phyloP scores from a whole-genome alignment of 2,113 vertebrate species.

The Upupa epops region DNA sequence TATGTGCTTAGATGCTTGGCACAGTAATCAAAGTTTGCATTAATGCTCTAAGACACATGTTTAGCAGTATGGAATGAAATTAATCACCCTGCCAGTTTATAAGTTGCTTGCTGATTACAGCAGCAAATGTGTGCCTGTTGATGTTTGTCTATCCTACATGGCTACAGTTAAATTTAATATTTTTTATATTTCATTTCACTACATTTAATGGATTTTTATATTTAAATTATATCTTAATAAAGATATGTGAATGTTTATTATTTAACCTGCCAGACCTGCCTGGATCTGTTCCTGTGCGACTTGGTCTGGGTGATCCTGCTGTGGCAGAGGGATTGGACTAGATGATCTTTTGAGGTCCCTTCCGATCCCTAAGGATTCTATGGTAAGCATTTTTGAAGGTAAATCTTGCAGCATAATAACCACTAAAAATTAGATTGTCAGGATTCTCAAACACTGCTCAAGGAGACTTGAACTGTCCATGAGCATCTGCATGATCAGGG shows the following conservation, averaged over 20 bases:
- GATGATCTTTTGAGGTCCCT: too few relatives aligned
- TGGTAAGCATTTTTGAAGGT: too few relatives aligned
- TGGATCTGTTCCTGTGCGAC: too few relatives aligned
- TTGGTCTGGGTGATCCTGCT: too few relatives aligned
- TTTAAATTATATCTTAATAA: neutral
- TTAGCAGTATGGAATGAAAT: neutral
- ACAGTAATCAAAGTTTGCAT: neutral
- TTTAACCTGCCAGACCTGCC: too few relatives aligned
- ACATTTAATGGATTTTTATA: too few relatives aligned
- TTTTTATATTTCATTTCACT: neutral
- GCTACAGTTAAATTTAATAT: neutral
- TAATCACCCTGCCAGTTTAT: neutral
- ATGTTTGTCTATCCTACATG: neutral
- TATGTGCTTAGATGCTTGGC: neutral
- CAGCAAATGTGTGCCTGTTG: neutral
- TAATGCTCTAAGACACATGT: neutral
- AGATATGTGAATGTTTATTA: rapidly evolving
- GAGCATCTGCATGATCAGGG: neutral
- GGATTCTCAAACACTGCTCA: neutral
- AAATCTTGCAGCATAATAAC: neutral
- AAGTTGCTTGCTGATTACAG: neutral
- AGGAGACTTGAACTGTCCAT: neutral
- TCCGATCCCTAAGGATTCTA: too few relatives aligned
- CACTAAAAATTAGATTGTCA: neutral
- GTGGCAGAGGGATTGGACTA: too few relatives aligned